Evolutionary conservation across 2,797 vertebrate genomes (phyloP).

Genomic region (Tragopan temminckii): DNA sequence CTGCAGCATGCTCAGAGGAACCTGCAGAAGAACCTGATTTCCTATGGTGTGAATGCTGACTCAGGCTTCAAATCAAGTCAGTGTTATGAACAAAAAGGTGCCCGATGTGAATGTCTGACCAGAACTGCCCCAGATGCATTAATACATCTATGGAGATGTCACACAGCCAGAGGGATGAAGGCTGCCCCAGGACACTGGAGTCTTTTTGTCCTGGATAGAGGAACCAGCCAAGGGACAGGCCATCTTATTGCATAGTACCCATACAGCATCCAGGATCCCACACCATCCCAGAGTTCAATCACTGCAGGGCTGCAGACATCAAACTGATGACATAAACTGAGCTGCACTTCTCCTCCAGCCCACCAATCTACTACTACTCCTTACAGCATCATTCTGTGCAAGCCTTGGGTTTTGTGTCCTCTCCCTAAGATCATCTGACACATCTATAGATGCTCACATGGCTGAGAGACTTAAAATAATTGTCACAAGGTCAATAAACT

Average conservation of each 20-base stretch:
- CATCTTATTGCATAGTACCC: not conserved
- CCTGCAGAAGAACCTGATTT: not conserved
- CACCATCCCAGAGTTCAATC: not conserved
- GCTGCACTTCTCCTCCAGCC: not conserved
- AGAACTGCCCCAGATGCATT: not conserved
- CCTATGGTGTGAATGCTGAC: not conserved
- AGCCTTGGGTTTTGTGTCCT: not conserved
- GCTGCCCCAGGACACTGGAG: not conserved
- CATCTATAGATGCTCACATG: not conserved
- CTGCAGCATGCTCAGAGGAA: not conserved
- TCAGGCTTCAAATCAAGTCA: not conserved
- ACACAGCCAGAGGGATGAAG: not conserved
- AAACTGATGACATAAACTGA: not conserved
- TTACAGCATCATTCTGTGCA: not conserved
- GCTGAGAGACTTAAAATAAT: slow-evolving; percentile 23
- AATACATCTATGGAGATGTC: not conserved
- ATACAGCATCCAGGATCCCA: not conserved
- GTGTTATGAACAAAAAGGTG: not conserved
- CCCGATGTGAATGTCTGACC: not conserved
- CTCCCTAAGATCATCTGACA: not conserved
- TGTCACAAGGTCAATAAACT: slow-evolving; percentile 1
- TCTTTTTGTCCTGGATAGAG: not conserved
- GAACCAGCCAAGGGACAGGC: not conserved
- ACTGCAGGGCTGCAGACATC: not conserved
- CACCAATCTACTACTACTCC: fast-evolving